These are phyloP conservation scores for Dasypolia templi DNA, from an alignment of 2,888 invertebrate species.

Conservation along the genomic window DNA sequence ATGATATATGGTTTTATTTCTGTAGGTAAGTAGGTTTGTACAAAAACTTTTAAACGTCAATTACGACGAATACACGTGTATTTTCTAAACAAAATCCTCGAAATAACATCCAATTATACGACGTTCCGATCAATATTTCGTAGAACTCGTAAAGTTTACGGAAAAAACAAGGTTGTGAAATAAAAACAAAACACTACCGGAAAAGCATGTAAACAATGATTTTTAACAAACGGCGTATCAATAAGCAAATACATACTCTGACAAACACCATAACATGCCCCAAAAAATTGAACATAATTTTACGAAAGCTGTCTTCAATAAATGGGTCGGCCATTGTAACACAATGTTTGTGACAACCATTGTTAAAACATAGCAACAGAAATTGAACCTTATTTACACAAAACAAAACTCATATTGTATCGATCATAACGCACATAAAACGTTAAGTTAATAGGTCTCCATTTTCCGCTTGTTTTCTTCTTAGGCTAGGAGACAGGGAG, in stretches of 20 bases:
- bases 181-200: constrained; percentile 6
- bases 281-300: constrained; percentile 34
- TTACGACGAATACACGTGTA: not conserved
- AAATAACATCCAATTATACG: not conserved
- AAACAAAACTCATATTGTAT: constrained; percentile 68
- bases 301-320: constrained; percentile 32
- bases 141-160: no score
- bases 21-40: no score
- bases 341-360: constrained; percentile 52
- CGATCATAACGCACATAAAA: constrained; percentile 70
- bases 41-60: no score
- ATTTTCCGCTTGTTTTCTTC: constrained; percentile 73
- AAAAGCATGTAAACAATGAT: constrained; percentile 13
- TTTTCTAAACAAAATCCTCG: not conserved
- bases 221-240: constrained; percentile 22
- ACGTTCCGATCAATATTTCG: not conserved
- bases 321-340: constrained; percentile 27
- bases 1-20: no score
- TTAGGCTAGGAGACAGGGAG: constrained; percentile 51
- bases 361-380: constrained; percentile 58
- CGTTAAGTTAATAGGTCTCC: constrained; percentile 69
- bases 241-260: constrained; percentile 5
- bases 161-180: not conserved
- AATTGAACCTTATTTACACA: constrained; percentile 64
- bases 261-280: constrained; percentile 36